Percentiles rank a stretch among this genome's conserved stretches.
Evolutionary conservation across 2,113 vertebrate genomes (phyloP).

Genomic region (Myotis yumanensis): DNA sequence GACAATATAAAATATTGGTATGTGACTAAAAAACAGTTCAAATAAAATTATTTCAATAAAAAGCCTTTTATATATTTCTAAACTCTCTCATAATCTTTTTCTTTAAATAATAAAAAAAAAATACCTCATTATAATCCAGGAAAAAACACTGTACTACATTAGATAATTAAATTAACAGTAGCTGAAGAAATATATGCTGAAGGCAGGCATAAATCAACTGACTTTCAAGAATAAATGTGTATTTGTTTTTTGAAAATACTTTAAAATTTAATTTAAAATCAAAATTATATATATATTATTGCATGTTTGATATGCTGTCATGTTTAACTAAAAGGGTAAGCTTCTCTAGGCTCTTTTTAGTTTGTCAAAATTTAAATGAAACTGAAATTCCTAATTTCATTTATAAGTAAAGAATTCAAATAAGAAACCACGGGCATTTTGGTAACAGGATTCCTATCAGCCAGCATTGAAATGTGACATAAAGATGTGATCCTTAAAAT

Average conservation of each 20-base stretch:
- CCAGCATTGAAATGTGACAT: not conserved
- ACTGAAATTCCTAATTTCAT: constrained; percentile 2
- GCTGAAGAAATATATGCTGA: not conserved
- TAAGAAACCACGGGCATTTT: not conserved
- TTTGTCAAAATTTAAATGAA: constrained; percentile 25
- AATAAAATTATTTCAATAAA: not conserved
- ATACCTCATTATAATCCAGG: not conserved
- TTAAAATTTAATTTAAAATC: not conserved
- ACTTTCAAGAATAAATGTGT: not conserved
- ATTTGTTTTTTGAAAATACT: not conserved
- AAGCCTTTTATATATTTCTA: not conserved
- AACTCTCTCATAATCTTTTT: not conserved
- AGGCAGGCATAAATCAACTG: not conserved
- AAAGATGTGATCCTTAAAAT: not conserved
- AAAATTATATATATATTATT: not conserved
- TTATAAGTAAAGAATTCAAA: not conserved
- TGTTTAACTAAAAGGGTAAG: not conserved
- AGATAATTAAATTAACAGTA: not conserved
- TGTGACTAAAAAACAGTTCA: not conserved
- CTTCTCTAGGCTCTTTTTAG: not conserved
- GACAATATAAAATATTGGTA: not conserved
- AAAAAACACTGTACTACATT: not conserved
- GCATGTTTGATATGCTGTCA: not conserved
- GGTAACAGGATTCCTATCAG: not conserved
- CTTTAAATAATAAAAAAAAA: not conserved